Base-by-base conservation (phyloP, 2,113 vertebrate genomes). In the Phyllostomus hastatus region DNA sequence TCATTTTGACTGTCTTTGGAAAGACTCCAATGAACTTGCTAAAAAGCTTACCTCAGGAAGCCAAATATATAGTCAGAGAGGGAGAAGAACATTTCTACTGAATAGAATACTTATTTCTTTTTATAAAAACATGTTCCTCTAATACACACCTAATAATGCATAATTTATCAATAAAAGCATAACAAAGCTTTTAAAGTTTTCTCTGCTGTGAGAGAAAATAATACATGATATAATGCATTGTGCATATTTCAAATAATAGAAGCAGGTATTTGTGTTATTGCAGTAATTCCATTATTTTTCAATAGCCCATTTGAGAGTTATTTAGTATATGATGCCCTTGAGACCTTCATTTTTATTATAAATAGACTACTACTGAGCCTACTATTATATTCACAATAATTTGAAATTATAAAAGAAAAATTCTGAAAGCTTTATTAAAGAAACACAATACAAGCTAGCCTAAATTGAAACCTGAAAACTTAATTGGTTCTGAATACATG, bases 211-310 rank as follows among this genome's bases (percentile, higher is more conserved):
- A 82, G 19, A 88, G 66, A 72, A 97, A 95, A 90, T 95, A 93
- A 82, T 87, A 52, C 8, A 89, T 73, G n/a, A n/a, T 38, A 52
- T 35, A 91, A 88, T 90, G 26, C 33, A 31, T 4, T 82, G 26
- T 88, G 61, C 19, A 54, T 69, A 90, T 96, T 97, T 84, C n/a
- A 82, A 88, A 95, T 84, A 72, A 93, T 73, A 88, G 79, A 93
- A 79, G 41, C 66, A 96, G 20, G 28, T 46, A 81, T 89, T 96
- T 97, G 52, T 81, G 35, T 50, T 59, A 33, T 81, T 95, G 52
- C 20, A 93, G 93, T 94, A 94, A 95, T 78, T 38, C 4, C 31
- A 91, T 96, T 91, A 81, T 84, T 93, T 96, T 94, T 90, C 91
- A 95, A 59, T 92, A 86, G 48, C 14, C 10, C 73, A 41, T 61